phyloP scores from a whole-genome alignment of 2,888 invertebrate species.

The Tipula lateralis region DNA sequence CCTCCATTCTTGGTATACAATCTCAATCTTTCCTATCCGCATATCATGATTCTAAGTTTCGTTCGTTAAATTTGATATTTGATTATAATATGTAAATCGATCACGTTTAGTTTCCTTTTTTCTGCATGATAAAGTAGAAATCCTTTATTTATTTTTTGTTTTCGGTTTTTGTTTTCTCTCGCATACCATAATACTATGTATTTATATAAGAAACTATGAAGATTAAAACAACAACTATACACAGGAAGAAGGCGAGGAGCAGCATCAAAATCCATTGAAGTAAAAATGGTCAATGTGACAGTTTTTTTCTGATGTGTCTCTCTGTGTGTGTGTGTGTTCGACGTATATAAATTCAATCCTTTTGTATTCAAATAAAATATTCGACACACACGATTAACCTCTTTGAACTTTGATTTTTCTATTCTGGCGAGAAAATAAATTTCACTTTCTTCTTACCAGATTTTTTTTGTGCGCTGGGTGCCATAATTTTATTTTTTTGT shows the following conservation, averaged over 20 bases:
- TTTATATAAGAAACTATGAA: background rate
- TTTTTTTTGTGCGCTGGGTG: background rate
- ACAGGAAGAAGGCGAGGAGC: background rate
- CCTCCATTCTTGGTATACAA: background rate
- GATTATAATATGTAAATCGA: constrained; percentile 24
- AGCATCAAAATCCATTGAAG: background rate
- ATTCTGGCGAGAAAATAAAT: constrained; percentile 11
- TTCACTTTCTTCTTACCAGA: background rate
- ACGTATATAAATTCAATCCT: background rate
- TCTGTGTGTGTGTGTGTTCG: background rate
- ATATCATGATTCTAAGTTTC: constrained; percentile 24
- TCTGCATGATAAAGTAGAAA: background rate
- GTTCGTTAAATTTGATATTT: background rate
- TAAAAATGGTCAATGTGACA: constrained; percentile 19
- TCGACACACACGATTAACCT: constrained; percentile 32
- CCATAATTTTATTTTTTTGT: constrained; percentile 14
- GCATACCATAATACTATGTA: background rate
- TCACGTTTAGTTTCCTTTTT: constrained; percentile 1
- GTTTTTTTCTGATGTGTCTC: background rate
- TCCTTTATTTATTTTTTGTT: background rate
- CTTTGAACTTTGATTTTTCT: constrained; percentile 31
- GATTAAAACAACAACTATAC: background rate
- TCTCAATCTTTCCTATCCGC: background rate
- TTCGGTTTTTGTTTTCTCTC: background rate
- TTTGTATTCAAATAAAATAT: constrained; percentile 31